A percentile compares a stretch with the other conserved stretches of the same genome.
These are phyloP conservation scores for Chascanopsetta lugubris DNA, from an alignment of 2,113 vertebrate genomes.

Conservation along the genomic window DNA sequence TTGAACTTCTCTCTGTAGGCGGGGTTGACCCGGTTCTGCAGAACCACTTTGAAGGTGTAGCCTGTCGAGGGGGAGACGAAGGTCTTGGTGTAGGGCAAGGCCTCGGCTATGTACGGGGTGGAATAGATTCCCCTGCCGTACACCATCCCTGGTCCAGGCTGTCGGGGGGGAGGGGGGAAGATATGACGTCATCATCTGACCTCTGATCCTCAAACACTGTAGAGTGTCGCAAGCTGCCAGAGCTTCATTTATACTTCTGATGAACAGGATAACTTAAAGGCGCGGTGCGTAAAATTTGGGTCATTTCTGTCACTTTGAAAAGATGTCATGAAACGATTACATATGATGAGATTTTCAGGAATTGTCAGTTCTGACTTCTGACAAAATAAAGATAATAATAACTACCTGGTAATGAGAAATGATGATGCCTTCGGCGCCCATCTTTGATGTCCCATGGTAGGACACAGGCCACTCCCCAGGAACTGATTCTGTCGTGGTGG, in stretches of 20 bases:
- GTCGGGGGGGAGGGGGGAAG: not conserved
- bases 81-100: not conserved
- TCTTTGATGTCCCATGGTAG: conserved; percentile 31
- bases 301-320: no score
- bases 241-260: no score
- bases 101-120: not conserved
- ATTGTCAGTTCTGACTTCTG: not conserved
- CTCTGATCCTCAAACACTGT: not conserved
- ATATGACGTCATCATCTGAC: not conserved
- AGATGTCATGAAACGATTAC: no score
- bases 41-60: not conserved
- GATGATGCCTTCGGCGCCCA: conserved; percentile 19
- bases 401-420: conserved; percentile 8
- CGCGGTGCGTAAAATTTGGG: no score
- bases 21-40: not conserved
- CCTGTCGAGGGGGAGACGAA: not conserved
- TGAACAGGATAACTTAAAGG: no score
- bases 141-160: not conserved
- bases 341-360: no score
- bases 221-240: no score
- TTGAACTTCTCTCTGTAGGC: not conserved
- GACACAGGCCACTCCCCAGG: conserved; percentile 31
- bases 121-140: not conserved
- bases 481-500: conserved; percentile 4
- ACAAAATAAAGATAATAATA: not conserved